phyloP scores from a whole-genome alignment of 2,888 invertebrate genomes.

The Lasioglossum oenotherae region DNA sequence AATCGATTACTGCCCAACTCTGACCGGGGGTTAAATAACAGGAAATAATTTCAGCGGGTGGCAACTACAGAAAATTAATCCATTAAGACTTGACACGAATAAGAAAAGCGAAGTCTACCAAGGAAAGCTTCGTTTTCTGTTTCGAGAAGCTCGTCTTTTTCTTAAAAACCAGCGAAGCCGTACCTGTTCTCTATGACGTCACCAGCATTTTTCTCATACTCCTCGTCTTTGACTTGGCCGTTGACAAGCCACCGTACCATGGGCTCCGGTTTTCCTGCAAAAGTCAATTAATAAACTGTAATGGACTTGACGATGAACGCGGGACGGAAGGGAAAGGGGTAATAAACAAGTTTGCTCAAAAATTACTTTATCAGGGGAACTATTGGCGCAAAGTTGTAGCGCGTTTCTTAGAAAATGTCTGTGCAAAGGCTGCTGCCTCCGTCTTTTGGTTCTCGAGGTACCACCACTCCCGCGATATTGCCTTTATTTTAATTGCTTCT shows the following conservation, averaged over 20 bases:
- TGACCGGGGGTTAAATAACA: not conserved
- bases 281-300: constrained; percentile 32
- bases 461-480: not conserved
- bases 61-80: not conserved
- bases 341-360: not conserved
- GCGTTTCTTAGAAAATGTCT: not conserved
- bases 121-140: not conserved
- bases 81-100: not conserved
- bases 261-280: constrained; percentile 91
- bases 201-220: constrained; percentile 93
- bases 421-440: not conserved
- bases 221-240: constrained; percentile 90
- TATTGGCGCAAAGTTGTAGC: not conserved
- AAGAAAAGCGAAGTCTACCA: not conserved
- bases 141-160: not conserved
- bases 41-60: not conserved
- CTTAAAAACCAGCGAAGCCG: not conserved
- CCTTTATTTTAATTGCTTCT: constrained; percentile 6
- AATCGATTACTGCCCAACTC: too few relatives aligned
- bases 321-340: not conserved
- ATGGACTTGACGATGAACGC: not conserved
- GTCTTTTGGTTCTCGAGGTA: not conserved
- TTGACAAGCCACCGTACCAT: constrained; percentile 93
- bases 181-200: constrained; percentile 94
- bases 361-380: not conserved